Percentiles rank a stretch among this genome's conserved stretches.
These are phyloP conservation scores for Bufo bufo DNA, from an alignment of 2,113 vertebrate species.

Conservation along the genomic window DNA sequence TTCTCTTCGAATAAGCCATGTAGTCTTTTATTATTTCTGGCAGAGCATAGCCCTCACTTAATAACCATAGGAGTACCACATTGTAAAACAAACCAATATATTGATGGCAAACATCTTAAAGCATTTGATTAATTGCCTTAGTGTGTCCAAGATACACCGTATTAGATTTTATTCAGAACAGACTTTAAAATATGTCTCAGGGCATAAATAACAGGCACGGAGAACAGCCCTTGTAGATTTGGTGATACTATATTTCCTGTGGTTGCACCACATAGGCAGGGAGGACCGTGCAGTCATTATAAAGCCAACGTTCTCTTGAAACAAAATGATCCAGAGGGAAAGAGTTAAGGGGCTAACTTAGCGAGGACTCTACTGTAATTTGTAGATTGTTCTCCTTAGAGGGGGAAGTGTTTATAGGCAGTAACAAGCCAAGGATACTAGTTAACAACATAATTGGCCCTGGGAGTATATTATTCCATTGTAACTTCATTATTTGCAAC, in stretches of 20 bases:
- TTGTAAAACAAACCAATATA: constrained; percentile 51
- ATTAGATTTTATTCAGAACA: constrained; percentile 51
- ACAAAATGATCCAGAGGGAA: neutral
- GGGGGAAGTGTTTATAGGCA: constrained; percentile 2
- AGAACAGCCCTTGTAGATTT: constrained; percentile 22
- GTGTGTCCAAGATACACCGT: constrained; percentile 39
- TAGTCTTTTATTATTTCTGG: constrained; percentile 38
- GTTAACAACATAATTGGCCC: constrained; percentile 18
- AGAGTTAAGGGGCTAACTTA: neutral
- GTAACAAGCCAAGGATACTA: constrained; percentile 19
- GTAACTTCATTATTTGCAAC: neutral
- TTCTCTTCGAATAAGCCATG: constrained; percentile 16
- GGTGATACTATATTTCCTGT: constrained; percentile 33
- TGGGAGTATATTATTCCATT: neutral
- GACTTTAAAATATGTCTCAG: constrained; percentile 13
- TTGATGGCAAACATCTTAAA: constrained; percentile 42
- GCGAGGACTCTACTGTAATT: neutral
- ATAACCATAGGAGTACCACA: constrained; percentile 35
- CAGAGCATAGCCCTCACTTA: constrained; percentile 42
- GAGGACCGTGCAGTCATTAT: neutral
- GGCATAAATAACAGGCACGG: constrained; percentile 1
- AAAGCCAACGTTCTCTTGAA: neutral
- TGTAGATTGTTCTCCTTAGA: constrained; percentile 7
- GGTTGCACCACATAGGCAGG: neutral
- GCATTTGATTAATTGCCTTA: constrained; percentile 42